These are phyloP conservation scores for Apamea epomidion DNA, from an alignment of 2,888 invertebrate species.

Conservation along the genomic window DNA sequence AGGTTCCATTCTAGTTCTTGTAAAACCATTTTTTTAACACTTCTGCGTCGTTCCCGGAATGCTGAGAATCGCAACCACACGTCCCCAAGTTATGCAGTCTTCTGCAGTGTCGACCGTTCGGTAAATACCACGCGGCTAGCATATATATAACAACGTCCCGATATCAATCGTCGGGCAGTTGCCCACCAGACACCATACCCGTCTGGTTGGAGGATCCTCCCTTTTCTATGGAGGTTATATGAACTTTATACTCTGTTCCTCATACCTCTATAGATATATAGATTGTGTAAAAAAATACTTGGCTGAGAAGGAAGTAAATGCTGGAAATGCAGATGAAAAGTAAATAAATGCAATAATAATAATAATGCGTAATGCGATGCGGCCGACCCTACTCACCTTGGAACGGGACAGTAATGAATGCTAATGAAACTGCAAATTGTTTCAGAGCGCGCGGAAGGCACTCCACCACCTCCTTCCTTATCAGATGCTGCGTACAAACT, in stretches of 20 bases:
- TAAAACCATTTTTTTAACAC: background rate
- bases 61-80: too few species aligned
- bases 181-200: too few species aligned
- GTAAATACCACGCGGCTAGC: too few species aligned
- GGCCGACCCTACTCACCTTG: background rate
- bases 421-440: conserved; percentile 31
- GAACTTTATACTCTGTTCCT: too few species aligned
- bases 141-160: too few species aligned
- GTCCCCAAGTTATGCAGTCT: background rate
- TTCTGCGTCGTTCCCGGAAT: background rate
- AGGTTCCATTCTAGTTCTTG: background rate
- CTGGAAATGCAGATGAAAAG: background rate
- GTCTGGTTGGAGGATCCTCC: too few species aligned
- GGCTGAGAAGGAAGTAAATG: too few species aligned
- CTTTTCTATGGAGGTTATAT: too few species aligned
- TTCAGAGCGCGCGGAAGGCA: conserved; percentile 85
- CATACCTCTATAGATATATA: too few species aligned
- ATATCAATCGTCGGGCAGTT: too few species aligned
- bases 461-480: conserved; percentile 91
- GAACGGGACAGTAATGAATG: background rate
- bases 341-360: background rate
- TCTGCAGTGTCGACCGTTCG: background rate
- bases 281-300: background rate
- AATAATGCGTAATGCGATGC: too few species aligned
- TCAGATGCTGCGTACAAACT: conserved; percentile 92